Base-by-base conservation (phyloP, 2,113 vertebrate genomes). In the Herpailurus yagouaroundi region DNA sequence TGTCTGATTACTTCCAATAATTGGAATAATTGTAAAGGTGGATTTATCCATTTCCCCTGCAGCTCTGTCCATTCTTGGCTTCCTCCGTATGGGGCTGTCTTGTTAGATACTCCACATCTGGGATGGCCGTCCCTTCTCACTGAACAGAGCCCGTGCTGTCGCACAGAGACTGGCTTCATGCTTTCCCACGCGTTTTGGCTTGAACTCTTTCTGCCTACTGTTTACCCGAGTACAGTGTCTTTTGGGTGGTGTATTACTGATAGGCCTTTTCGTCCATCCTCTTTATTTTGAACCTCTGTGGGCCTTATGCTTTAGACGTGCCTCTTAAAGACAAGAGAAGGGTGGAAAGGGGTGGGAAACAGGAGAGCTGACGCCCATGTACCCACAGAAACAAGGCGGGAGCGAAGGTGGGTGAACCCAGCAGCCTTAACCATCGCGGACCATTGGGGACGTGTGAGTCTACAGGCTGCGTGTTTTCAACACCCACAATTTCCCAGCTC, bases 381-480 rank as follows among this genome's bases (percentile, higher is more conserved):
- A 11, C 33, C 73, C 33, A 4, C 0, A 41, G 57, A 82, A 29
- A 29, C 25, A 69, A 81, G 55, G 45, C 87, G 29, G 41, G 80
- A 12, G 23, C 4, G 79, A 7, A 5, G 6, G 10, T 19, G 69
- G 29, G n/a, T 25, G n/a, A n/a, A 52, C 21, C 6, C 3, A 11
- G 36, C 15, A 38, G 74, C 25, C 36, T 0, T 13, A 4, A 5
- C 25, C n/a, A 5, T 0, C 1, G 4, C 64, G 11, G 31, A 45
- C 4, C 5, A 0, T 63, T 8, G 36, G 31, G 38, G 52, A 6
- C 4, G 0, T 1, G 23, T 3, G 50, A 41, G 1, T 33, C 19
- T 13, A 4, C 4, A 25, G 55, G 76, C 45, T 29, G 14, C 68
- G 12, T 0, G 9, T n/a, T 41, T 3, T 27, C 29, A 27, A 0